Percentiles rank a stretch among this genome's conserved stretches.
phyloP scores from a whole-genome alignment of 23 tunicate genomes.

The Corella eumyota region DNA sequence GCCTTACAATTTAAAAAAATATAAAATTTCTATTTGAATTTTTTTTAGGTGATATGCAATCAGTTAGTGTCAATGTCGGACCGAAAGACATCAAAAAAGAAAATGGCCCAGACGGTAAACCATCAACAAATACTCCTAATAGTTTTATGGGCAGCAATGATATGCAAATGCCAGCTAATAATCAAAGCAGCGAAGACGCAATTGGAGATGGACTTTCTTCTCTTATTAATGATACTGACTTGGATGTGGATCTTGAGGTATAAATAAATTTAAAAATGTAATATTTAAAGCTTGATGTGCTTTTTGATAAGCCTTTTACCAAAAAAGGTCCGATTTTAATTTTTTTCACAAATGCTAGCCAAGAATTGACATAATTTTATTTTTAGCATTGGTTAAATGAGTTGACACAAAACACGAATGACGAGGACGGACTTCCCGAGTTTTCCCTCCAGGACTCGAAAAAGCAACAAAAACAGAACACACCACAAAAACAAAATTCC shows the following conservation, averaged over 20 bases:
- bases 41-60: constrained; percentile 19
- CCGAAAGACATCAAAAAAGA: constrained; percentile 49
- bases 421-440: constrained; percentile 3
- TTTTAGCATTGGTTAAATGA: constrained; percentile 7
- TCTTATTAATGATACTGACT: constrained; percentile 4
- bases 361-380: no score
- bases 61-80: constrained; percentile 53
- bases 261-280: no score
- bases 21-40: no score
- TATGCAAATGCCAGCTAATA: background rate
- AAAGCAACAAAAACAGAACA: background rate
- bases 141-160: background rate
- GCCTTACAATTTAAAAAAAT: no score
- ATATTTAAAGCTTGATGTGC: no score
- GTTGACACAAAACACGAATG: constrained; percentile 3
- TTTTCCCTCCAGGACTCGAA: background rate
- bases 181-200: constrained; percentile 2
- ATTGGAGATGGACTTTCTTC: constrained; percentile 1
- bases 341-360: no score
- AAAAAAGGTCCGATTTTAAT: no score
- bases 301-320: no score
- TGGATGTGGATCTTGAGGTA: background rate
- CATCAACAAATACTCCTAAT: background rate
- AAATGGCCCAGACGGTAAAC: constrained; percentile 6
- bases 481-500: constrained; percentile 1